Evolutionary conservation across 2,888 invertebrate genomes (phyloP).

Genomic region (Aromia moschata): DNA sequence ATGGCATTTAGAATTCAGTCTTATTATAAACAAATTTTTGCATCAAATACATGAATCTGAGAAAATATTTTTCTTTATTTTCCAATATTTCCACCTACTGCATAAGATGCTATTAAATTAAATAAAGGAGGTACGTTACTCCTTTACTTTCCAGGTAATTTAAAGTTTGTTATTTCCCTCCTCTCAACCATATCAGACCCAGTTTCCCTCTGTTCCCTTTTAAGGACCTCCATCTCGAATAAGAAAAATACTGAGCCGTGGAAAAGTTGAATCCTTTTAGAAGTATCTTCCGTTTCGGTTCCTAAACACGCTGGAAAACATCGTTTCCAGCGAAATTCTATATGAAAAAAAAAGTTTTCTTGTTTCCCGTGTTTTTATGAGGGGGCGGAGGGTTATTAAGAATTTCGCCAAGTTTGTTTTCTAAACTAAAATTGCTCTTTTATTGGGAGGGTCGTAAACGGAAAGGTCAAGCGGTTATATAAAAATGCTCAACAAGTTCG

Average conservation of each 20-base stretch:
- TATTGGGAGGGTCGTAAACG: too few relatives aligned
- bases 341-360: background rate
- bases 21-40: too few relatives aligned
- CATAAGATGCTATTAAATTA: too few relatives aligned
- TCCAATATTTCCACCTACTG: too few relatives aligned
- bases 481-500: too few relatives aligned
- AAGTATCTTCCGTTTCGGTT: background rate
- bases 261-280: background rate
- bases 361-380: background rate
- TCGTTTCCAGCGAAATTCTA: background rate
- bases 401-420: background rate
- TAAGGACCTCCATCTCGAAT: background rate
- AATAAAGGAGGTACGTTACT: too few relatives aligned
- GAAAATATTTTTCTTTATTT: too few relatives aligned
- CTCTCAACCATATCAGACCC: conserved; percentile 3
- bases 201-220: background rate
- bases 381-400: background rate
- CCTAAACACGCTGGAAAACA: background rate
- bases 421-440: too few relatives aligned
- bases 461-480: too few relatives aligned
- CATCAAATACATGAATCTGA: too few relatives aligned
- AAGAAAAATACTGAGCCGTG: background rate
- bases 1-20: too few relatives aligned
- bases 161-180: background rate
- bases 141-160: too few relatives aligned